A percentile compares a stretch with the other conserved stretches of the same genome.
Conservation (phyloP, 2,113 vertebrate genomes). For the Genyomyrus donnyi region DNA sequence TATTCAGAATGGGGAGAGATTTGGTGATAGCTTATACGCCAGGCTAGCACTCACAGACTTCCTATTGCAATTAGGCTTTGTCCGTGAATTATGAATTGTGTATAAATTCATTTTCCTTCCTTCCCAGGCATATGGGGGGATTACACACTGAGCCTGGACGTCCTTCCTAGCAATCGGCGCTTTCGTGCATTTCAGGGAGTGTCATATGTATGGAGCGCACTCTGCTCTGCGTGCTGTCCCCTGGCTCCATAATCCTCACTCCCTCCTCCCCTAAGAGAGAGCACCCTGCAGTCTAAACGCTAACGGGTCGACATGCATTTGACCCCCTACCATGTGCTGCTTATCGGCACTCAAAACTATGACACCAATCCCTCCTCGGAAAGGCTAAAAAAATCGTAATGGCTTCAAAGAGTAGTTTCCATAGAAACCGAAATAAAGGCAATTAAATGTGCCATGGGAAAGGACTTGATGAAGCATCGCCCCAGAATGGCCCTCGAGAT, state of each 20-base stretch:
- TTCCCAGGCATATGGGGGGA: background rate
- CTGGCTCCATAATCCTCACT: slow-evolving; percentile 4
- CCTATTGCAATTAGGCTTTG: background rate
- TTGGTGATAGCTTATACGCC: background rate
- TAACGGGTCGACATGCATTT: slow-evolving; percentile 29
- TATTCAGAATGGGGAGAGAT: background rate
- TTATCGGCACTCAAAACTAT: slow-evolving; percentile 38
- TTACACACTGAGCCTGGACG: background rate
- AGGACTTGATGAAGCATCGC: slow-evolving; percentile 49
- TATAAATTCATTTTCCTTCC: background rate
- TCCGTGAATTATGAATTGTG: background rate
- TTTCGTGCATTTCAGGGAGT: background rate
- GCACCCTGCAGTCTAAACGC: slow-evolving; percentile 19
- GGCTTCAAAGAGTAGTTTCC: slow-evolving; percentile 57
- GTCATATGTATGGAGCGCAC: background rate
- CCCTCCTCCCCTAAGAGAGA: background rate
- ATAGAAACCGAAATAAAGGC: slow-evolving; percentile 62
- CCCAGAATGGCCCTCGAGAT: slow-evolving; percentile 49
- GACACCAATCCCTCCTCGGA: slow-evolving; percentile 38
- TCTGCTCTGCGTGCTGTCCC: background rate
- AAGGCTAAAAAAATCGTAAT: slow-evolving; percentile 37
- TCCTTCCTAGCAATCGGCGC: background rate
- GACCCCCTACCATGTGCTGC: slow-evolving; percentile 23
- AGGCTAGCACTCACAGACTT: background rate
- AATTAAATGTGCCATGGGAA: slow-evolving; percentile 48